Conservation (phyloP, 2,797 vertebrate genomes). For the Clarias fuscus region DNA sequence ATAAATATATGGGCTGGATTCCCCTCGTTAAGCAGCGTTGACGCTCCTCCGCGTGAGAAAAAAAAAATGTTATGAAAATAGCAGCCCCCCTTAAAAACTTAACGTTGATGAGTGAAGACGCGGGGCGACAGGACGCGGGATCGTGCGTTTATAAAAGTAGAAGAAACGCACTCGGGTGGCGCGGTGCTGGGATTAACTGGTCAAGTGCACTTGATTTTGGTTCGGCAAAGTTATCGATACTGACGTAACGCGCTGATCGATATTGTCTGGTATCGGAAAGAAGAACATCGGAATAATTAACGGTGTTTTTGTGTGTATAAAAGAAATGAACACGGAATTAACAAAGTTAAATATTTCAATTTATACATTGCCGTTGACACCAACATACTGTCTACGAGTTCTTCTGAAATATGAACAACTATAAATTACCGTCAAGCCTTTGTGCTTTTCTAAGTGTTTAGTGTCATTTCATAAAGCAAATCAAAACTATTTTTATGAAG, state of each 20-base stretch:
- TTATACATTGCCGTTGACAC: too few relatives aligned
- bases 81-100: slow-evolving; percentile 52
- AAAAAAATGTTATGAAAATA: slow-evolving; percentile 59
- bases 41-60: slow-evolving; percentile 68
- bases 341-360: slow-evolving; percentile 10
- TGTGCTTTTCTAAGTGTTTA: not conserved
- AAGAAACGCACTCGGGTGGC: slow-evolving; percentile 62
- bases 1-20: slow-evolving; percentile 91
- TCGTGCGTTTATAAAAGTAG: slow-evolving; percentile 56
- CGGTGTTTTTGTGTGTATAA: slow-evolving; percentile 37
- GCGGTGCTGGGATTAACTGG: slow-evolving; percentile 72
- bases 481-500: not conserved
- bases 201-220: slow-evolving; percentile 79
- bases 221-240: slow-evolving; percentile 87
- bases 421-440: too few relatives aligned
- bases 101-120: slow-evolving; percentile 49
- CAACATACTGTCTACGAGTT: not conserved
- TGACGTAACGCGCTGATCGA: slow-evolving; percentile 85
- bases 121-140: slow-evolving; percentile 28
- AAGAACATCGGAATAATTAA: slow-evolving; percentile 58
- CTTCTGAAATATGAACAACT: not conserved
- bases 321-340: not conserved
- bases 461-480: not conserved
- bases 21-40: slow-evolving; percentile 79
- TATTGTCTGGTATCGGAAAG: slow-evolving; percentile 74